phyloP scores from a whole-genome alignment of 2,113 vertebrate species.

The Neotragus pygmaeus region DNA sequence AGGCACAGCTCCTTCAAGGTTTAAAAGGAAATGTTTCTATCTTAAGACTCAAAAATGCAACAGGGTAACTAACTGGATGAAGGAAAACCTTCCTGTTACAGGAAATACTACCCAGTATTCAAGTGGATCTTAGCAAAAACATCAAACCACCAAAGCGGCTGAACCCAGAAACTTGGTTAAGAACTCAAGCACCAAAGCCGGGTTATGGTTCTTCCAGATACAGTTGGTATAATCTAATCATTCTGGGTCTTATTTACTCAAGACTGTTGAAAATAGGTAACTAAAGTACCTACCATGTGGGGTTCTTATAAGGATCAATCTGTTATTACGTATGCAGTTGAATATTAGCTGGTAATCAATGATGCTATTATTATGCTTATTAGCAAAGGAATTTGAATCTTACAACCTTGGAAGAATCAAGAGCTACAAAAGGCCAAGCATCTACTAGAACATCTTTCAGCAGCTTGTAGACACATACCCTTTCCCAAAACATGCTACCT shows the following conservation, averaged over 20 bases:
- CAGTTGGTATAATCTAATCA: neutral
- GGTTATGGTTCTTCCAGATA: neutral
- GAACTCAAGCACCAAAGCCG: neutral
- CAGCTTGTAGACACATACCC: neutral
- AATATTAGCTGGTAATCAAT: neutral
- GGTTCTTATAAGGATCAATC: neutral
- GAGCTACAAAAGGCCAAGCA: too few species aligned
- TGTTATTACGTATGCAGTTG: neutral
- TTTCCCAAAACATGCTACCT: neutral
- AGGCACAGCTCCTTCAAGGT: too few species aligned
- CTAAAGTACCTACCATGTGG: neutral
- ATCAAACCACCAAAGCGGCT: neutral
- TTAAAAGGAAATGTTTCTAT: neutral
- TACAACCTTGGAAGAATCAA: too few species aligned
- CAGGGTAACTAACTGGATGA: neutral
- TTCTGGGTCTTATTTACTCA: neutral
- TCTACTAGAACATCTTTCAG: constrained; percentile 1
- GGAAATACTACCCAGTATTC: neutral
- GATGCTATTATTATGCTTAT: neutral
- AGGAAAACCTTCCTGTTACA: neutral
- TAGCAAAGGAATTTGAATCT: neutral
- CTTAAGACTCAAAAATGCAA: neutral
- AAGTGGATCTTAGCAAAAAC: neutral
- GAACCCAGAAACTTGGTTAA: neutral
- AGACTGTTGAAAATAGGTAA: neutral